Evolutionary conservation across 1,140 invertebrate genomes (phyloP).

Genomic region (Apis florea): DNA sequence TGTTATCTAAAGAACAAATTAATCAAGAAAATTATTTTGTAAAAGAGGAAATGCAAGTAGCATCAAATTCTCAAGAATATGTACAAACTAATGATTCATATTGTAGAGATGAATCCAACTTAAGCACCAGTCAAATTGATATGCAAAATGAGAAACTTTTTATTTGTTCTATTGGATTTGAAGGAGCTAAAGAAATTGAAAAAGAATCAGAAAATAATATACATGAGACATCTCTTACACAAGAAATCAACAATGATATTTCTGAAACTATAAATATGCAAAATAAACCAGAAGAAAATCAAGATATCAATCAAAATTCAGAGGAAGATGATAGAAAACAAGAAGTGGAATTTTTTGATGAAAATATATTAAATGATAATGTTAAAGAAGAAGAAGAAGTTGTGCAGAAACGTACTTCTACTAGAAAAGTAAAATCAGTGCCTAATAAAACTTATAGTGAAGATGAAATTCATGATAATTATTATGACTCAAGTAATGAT

Average conservation of each 20-base stretch:
- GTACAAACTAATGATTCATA: constrained; percentile 56
- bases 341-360: constrained; percentile 50
- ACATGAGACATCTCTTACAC: constrained; percentile 33
- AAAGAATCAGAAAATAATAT: constrained; percentile 49
- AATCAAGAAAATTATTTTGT: constrained; percentile 71
- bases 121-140: constrained; percentile 59
- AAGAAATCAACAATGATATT: constrained; percentile 28
- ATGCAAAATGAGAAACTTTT: constrained; percentile 75
- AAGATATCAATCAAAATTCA: constrained; percentile 23
- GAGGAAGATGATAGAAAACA: constrained; percentile 34
- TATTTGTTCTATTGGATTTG: constrained; percentile 73
- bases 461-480: constrained; percentile 69
- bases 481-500: constrained; percentile 65
- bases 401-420: constrained; percentile 66
- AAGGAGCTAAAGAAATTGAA: constrained; percentile 58
- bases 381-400: constrained; percentile 44
- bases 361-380: constrained; percentile 47
- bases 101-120: constrained; percentile 39
- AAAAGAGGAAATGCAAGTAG: constrained; percentile 71
- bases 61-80: constrained; percentile 58
- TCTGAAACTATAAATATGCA: constrained; percentile 36
- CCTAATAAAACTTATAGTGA: constrained; percentile 66
- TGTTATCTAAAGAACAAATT: constrained; percentile 65
- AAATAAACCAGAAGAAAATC: constrained; percentile 44
- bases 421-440: constrained; percentile 68